These are phyloP conservation scores for Heteropelma amictum DNA, from an alignment of 2,888 invertebrate species.

Conservation along the genomic window DNA sequence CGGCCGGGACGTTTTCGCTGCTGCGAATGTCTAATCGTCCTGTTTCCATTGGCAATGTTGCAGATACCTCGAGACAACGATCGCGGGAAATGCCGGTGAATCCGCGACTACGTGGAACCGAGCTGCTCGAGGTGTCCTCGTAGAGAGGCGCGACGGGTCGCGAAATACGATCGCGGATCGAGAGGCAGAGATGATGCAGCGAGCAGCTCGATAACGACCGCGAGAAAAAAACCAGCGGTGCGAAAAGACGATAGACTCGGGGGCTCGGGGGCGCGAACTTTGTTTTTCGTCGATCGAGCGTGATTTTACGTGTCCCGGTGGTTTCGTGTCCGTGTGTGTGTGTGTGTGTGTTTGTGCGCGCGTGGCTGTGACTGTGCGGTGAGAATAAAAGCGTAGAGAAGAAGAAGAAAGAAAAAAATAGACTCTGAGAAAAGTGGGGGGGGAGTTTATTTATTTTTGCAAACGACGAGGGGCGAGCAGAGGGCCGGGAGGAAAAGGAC, in stretches of 20 bases:
- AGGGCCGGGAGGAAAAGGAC: slow-evolving; percentile 19
- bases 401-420: background rate
- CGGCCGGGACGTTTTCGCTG: no score
- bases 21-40: background rate
- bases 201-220: slow-evolving; percentile 22
- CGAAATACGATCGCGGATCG: slow-evolving; percentile 45
- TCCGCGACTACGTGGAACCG: slow-evolving; percentile 59
- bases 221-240: slow-evolving; percentile 50
- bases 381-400: background rate
- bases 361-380: background rate
- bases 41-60: slow-evolving; percentile 54
- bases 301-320: slow-evolving; percentile 33
- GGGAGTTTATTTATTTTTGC: background rate
- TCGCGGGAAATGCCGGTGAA: slow-evolving; percentile 31
- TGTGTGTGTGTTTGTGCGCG: slow-evolving; percentile 9
- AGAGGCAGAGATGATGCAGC: background rate
- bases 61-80: slow-evolving; percentile 67
- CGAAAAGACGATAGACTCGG: slow-evolving; percentile 51
- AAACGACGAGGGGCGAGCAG: background rate
- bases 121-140: slow-evolving; percentile 58
- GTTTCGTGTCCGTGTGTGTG: slow-evolving; percentile 33
- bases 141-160: slow-evolving; percentile 60
- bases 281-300: slow-evolving; percentile 38
- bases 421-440: no score
- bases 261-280: slow-evolving; percentile 39